These are phyloP conservation scores for Rhea americana DNA, from an alignment of 2,113 vertebrate species.

Conservation along the genomic window DNA sequence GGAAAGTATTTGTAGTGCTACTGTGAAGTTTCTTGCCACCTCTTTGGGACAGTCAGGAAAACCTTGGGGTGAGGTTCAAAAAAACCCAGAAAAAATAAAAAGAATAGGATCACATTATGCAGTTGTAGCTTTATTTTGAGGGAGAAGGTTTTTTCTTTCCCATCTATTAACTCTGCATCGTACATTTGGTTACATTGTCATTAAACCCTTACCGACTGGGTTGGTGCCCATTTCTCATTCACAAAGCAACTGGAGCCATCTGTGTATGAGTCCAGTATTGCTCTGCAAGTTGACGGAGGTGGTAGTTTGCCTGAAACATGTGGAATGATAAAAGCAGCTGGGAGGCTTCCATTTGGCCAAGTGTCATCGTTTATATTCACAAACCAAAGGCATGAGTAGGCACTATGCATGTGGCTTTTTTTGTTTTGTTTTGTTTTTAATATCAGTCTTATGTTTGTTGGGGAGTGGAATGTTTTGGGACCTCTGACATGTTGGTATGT, in stretches of 20 bases:
- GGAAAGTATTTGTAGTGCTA: neutral
- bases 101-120: neutral
- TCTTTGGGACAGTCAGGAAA: neutral
- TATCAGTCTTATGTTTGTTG: neutral
- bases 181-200: neutral
- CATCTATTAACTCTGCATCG: neutral
- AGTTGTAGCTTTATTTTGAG: neutral
- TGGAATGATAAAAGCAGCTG: constrained; percentile 18
- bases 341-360: neutral
- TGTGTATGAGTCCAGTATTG: neutral
- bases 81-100: neutral
- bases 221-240: neutral
- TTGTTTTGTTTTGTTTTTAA: neutral
- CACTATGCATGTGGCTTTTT: neutral
- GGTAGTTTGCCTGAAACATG: neutral
- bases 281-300: neutral
- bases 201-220: rapidly evolving
- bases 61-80: neutral
- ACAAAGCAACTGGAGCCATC: neutral
- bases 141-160: neutral
- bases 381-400: neutral
- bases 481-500: neutral
- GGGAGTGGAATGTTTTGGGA: neutral
- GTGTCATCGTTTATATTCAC: constrained; percentile 4
- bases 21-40: neutral